Conservation (phyloP, 35 echinoderm and acorn worm species). For the Lytechinus pictus region DNA sequence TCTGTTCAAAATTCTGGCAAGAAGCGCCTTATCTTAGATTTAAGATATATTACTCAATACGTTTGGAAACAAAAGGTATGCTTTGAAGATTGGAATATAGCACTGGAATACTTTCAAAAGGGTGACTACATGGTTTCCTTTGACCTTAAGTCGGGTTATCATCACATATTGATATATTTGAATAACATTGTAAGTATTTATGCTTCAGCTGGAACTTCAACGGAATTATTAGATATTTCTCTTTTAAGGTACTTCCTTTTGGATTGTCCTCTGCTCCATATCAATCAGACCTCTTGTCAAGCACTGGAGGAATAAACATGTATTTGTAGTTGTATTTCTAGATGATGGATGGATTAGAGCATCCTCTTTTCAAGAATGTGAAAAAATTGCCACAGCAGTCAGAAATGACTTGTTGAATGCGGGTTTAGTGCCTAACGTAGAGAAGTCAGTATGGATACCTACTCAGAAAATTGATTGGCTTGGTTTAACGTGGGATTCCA, state of each 20-base stretch:
- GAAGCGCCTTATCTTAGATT: constrained; percentile 55
- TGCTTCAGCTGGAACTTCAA: constrained; percentile 54
- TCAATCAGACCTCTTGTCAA: constrained; percentile 36
- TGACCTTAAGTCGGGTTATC: constrained; percentile 54
- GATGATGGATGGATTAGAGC: no score
- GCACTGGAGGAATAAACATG: neutral
- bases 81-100: constrained; percentile 51
- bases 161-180: constrained; percentile 60
- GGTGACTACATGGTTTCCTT: constrained; percentile 61
- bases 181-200: constrained; percentile 48
- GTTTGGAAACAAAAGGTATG: constrained; percentile 48
- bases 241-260: constrained; percentile 57
- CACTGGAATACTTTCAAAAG: constrained; percentile 36
- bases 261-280: constrained; percentile 47
- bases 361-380: no score
- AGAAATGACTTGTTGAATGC: no score
- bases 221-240: constrained; percentile 36
- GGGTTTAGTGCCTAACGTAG: no score
- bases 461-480: neutral
- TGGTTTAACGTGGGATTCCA: constrained; percentile 12
- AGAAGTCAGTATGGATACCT: no score
- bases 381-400: no score
- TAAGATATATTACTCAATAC: constrained; percentile 45
- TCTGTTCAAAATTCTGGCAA: constrained; percentile 46
- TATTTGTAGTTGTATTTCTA: no score